Evolutionary conservation across 2,888 invertebrate genomes (phyloP).

Genomic region (Vanessa cardui): DNA sequence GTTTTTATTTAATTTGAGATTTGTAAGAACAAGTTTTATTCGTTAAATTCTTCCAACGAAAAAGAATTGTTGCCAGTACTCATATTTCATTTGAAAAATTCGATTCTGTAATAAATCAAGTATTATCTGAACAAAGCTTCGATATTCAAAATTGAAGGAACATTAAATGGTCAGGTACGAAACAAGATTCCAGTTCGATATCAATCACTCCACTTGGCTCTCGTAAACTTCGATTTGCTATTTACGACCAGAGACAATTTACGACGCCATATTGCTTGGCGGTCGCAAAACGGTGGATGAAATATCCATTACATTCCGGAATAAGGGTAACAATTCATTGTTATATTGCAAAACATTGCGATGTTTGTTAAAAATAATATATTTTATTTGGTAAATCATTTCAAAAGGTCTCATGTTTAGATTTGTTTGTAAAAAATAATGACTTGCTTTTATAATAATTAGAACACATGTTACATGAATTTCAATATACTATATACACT

Average conservation of each 20-base stretch:
- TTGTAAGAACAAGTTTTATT: too few relatives aligned
- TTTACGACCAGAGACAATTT: slow-evolving; percentile 60
- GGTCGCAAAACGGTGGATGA: slow-evolving; percentile 6
- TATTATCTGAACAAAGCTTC: neutral
- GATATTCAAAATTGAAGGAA: neutral
- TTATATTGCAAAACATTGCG: neutral
- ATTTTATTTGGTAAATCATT: neutral
- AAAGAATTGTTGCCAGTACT: too few relatives aligned
- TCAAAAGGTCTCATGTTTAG: too few relatives aligned
- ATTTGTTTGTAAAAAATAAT: too few relatives aligned
- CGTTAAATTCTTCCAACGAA: too few relatives aligned
- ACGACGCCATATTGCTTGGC: slow-evolving; percentile 53
- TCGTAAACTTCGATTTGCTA: slow-evolving; percentile 53
- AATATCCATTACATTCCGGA: slow-evolving; percentile 9
- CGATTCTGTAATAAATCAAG: too few relatives aligned
- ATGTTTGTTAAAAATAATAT: neutral
- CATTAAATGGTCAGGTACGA: slow-evolving; percentile 1
- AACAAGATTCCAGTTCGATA: slow-evolving; percentile 20
- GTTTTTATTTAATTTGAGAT: too few relatives aligned
- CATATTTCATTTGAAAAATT: too few relatives aligned
- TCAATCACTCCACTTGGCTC: slow-evolving; percentile 49
- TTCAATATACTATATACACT: too few relatives aligned
- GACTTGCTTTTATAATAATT: too few relatives aligned
- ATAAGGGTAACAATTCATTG: neutral
- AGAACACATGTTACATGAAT: too few relatives aligned